Conservation (phyloP, 2,888 invertebrate genomes). For the Leptinotarsa rubiginosa region DNA sequence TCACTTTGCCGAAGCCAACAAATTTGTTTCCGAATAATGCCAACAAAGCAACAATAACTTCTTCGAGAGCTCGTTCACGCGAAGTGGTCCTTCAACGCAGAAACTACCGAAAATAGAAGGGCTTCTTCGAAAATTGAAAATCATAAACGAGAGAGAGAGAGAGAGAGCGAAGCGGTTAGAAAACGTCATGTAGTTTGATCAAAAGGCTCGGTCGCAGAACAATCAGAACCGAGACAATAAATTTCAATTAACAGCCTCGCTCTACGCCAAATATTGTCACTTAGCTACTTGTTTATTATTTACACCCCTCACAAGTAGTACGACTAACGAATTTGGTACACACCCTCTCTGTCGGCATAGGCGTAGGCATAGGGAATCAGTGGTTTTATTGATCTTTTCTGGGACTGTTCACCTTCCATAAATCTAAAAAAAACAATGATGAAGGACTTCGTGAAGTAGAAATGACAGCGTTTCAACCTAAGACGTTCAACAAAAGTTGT, state of each 20-base stretch:
- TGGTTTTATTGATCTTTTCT: no score
- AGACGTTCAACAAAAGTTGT: no score
- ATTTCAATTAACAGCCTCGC: conserved; percentile 64
- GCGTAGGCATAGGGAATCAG: background rate
- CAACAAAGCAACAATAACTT: conserved; percentile 10
- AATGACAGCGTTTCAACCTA: no score
- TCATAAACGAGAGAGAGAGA: conserved; percentile 54
- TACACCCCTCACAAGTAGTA: conserved; percentile 54
- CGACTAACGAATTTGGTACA: conserved; percentile 19
- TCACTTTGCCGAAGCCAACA: background rate
- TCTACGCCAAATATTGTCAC: conserved; percentile 63
- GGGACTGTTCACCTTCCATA: no score
- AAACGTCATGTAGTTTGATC: conserved; percentile 15
- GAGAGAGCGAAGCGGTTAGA: conserved; percentile 23
- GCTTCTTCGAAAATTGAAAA: conserved; percentile 51
- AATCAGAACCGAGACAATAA: conserved; percentile 65
- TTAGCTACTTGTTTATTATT: conserved; percentile 66
- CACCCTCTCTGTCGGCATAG: conserved; percentile 1
- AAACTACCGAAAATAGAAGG: conserved; percentile 40
- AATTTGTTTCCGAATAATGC: conserved; percentile 4
- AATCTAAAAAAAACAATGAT: no score
- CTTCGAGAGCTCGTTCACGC: background rate
- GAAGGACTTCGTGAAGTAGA: no score
- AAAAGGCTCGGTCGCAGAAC: conserved; percentile 46
- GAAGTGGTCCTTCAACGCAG: conserved; percentile 20